Conservation (phyloP, 2,113 vertebrate genomes). For the Argyrosomus japonicus region DNA sequence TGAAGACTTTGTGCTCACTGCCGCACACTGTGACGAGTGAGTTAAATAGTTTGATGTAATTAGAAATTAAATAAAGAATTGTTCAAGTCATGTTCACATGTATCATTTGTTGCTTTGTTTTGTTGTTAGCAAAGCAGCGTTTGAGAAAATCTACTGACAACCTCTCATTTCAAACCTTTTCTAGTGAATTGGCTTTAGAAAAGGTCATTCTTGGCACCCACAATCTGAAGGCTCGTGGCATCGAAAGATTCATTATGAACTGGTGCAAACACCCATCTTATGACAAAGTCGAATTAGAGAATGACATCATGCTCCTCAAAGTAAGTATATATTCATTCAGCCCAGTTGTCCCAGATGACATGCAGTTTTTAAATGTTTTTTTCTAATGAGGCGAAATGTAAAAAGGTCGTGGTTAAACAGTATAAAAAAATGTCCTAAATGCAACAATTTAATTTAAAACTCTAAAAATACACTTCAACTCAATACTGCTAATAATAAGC, state of each 20-base stretch:
- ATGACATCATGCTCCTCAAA: constrained; percentile 80
- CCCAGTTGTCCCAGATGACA: background rate
- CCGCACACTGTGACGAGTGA: constrained; percentile 71
- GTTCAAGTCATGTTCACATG: no score
- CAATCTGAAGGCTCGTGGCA: constrained; percentile 13
- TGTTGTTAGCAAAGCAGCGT: no score
- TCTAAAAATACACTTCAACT: background rate
- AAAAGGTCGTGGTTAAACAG: no score
- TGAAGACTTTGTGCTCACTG: constrained; percentile 78
- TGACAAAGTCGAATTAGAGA: fast-evolving
- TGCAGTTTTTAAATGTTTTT: background rate
- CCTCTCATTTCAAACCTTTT: no score
- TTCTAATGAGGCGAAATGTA: background rate
- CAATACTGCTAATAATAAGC: no score
- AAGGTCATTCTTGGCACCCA: constrained; percentile 67
- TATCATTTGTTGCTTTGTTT: no score
- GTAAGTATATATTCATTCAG: constrained; percentile 39
- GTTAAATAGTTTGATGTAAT: background rate
- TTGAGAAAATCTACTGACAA: no score
- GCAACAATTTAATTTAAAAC: no score
- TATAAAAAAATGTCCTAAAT: no score
- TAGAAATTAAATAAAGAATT: no score
- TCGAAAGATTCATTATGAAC: fast-evolving
- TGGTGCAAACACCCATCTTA: constrained; percentile 5
- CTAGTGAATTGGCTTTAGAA: no score